Percentiles rank a stretch among this genome's conserved stretches.
These are phyloP conservation scores for Myzus persicae DNA, from an alignment of 1,140 invertebrate genomes.

Conservation along the genomic window DNA sequence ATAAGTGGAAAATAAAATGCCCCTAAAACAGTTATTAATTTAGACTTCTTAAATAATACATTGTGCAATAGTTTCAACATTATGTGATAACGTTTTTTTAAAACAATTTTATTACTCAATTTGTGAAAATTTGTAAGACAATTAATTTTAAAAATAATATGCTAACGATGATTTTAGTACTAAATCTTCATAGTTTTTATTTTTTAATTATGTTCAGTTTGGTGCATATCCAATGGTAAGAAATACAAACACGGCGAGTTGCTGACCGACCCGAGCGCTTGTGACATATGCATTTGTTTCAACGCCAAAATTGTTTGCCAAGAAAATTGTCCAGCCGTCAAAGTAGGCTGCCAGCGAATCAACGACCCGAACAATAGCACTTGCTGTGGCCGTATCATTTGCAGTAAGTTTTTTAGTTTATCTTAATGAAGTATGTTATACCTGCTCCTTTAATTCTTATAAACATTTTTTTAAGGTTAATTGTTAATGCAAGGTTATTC, in stretches of 20 bases:
- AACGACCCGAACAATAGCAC: conserved; percentile 62
- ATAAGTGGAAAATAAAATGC: too few relatives aligned
- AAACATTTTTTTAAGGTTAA: background rate
- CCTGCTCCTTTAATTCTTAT: background rate
- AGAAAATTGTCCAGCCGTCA: conserved; percentile 67
- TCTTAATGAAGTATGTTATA: background rate
- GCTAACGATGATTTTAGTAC: background rate
- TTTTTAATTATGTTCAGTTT: conserved; percentile 59
- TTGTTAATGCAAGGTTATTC: background rate
- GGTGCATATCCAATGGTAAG: conserved; percentile 65
- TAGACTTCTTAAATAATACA: background rate
- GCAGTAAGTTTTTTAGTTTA: conserved; percentile 65
- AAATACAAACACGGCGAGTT: conserved; percentile 67
- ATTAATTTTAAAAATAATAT: background rate
- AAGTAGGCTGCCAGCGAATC: conserved; percentile 66
- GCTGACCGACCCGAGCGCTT: conserved; percentile 65
- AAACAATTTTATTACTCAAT: background rate
- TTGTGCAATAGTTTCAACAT: background rate
- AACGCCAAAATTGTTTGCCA: conserved; percentile 69
- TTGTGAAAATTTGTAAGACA: background rate
- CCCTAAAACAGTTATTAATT: background rate
- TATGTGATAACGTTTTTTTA: background rate
- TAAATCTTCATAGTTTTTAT: background rate
- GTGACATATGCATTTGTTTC: conserved; percentile 69
- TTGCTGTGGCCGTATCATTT: conserved; percentile 68